Base-by-base conservation (phyloP, 2,888 invertebrate genomes). In the Balanococcus diminutus region DNA sequence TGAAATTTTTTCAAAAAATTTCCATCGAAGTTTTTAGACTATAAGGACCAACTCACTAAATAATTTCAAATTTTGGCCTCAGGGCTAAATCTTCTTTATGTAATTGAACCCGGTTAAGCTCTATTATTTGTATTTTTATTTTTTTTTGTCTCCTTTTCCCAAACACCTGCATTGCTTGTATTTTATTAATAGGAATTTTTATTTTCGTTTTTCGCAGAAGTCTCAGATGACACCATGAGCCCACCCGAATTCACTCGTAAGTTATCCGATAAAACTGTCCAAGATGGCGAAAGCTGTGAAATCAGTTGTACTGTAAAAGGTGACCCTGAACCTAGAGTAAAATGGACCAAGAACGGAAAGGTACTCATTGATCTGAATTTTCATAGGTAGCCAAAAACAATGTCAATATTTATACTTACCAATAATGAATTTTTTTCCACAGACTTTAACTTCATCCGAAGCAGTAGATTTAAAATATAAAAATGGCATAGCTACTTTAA, bases 381-480 rank as follows among this genome's bases (percentile, higher is more conserved):
- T 22, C 9, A n/a, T n/a, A n/a, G 14, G 19, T 1, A n/a, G n/a
- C n/a, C n/a, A n/a, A n/a, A n/a, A 67, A 67, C 11, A 28, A 31
- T 14, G 3, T 28, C 67, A 3, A 81, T 19, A 36, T 39, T 25
- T 2, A 28, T 79, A 19, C n/a, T 11, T 19, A n/a, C 72, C 19
- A 14, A 32, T 32, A 1, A 42, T 25, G 0, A 28, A 8, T 42
- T 84, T 19, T 22, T 11, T 84, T 36, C 1, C 36, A 3, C 87
- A 93, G 91, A 88, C 90, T 39, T 89, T 94, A 83, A 93, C 93
- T 87, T 95, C 95, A 16, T 94, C 94, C 0, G 94, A 96, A 91
- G 95, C 96, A 46, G 93, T 98, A 89, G 96, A 97, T 90, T 92
- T 98, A 87, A 97, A 96, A 90, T 98, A 98, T 91, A 96, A 96